These are phyloP conservation scores for Phalacrocorax brasilianus DNA, from an alignment of 2,113 vertebrate species.

Conservation along the genomic window DNA sequence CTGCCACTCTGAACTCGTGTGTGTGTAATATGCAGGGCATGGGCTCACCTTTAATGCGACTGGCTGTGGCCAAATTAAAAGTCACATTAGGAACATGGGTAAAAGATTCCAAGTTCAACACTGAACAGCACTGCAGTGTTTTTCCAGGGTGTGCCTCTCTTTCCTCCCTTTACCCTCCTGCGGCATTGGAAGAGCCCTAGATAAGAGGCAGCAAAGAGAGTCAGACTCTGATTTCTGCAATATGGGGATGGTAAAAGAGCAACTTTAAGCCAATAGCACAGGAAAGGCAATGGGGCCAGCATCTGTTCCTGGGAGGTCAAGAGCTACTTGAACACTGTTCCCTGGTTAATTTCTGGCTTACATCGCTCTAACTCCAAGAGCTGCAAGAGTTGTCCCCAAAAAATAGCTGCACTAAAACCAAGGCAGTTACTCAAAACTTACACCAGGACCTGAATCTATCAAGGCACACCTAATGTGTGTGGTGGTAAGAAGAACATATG, in stretches of 20 bases:
- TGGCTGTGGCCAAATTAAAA: background rate
- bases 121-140: background rate
- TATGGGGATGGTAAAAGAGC: background rate
- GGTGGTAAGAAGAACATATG: background rate
- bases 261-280: background rate
- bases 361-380: background rate
- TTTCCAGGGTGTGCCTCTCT: background rate
- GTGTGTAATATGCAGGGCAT: background rate
- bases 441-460: background rate
- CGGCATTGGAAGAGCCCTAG: background rate
- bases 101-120: background rate
- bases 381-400: background rate
- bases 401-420: background rate
- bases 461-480: background rate
- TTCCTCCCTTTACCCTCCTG: background rate
- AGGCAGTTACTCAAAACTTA: background rate
- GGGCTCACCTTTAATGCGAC: background rate
- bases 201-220: background rate
- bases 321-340: background rate
- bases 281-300: background rate
- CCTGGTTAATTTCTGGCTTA: background rate
- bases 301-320: background rate
- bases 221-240: background rate
- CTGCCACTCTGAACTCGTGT: background rate
- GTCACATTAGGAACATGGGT: background rate